phyloP scores from a whole-genome alignment of 2,113 vertebrate species.

The Oryzias curvinotus region DNA sequence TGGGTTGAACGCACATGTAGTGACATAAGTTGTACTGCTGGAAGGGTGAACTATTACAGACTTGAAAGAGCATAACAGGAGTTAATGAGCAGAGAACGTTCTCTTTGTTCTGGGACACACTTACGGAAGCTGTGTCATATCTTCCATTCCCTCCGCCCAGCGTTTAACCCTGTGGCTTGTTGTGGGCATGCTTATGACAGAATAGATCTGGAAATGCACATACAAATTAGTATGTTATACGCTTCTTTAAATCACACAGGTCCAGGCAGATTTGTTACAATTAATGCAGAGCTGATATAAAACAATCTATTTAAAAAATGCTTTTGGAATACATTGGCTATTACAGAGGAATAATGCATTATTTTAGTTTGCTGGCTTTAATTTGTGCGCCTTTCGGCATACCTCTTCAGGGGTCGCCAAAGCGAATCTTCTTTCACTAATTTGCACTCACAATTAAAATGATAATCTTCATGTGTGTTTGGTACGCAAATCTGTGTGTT shows the following conservation, averaged over 20 bases:
- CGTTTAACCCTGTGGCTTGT: slow-evolving; percentile 74
- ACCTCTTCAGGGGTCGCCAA: too few species aligned
- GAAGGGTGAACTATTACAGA: slow-evolving; percentile 1
- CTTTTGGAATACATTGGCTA: slow-evolving; percentile 1
- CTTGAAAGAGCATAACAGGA: slow-evolving; percentile 17
- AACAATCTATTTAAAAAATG: slow-evolving; percentile 13
- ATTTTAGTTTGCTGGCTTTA: background rate
- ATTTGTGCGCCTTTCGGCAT: background rate
- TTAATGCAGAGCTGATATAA: slow-evolving; percentile 18
- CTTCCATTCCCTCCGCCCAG: slow-evolving; percentile 87
- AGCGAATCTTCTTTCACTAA: too few species aligned
- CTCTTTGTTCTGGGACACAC: slow-evolving; percentile 54
- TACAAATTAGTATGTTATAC: slow-evolving; percentile 29
- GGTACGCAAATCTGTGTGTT: too few species aligned
- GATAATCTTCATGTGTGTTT: too few species aligned
- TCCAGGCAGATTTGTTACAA: slow-evolving; percentile 6
- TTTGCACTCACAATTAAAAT: too few species aligned
- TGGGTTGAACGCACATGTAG: slow-evolving; percentile 11
- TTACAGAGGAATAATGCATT: background rate
- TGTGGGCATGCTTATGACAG: slow-evolving; percentile 83
- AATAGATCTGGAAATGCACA: slow-evolving; percentile 83
- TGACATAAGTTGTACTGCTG: slow-evolving; percentile 11
- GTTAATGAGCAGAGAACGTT: slow-evolving; percentile 8
- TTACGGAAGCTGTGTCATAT: slow-evolving; percentile 96
- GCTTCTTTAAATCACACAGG: slow-evolving; percentile 14